Evolutionary conservation across 2,888 invertebrate species (phyloP).

Genomic region (Scrobipalpa costella): DNA sequence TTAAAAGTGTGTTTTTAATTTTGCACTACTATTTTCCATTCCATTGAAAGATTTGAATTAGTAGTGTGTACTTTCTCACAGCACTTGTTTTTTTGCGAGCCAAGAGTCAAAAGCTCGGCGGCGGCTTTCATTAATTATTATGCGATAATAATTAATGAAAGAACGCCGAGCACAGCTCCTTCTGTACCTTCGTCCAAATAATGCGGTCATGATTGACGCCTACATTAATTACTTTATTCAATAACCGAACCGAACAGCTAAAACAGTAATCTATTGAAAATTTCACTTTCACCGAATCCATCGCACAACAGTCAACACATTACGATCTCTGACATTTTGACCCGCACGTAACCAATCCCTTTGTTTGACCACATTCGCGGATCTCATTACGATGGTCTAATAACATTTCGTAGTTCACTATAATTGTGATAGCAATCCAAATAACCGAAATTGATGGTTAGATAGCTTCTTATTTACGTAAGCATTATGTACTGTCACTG

Average conservation of each 20-base stretch:
- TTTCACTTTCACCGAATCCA: constrained; percentile 67
- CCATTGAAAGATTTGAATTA: neutral
- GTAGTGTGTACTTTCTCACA: constrained; percentile 1
- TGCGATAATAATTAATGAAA: too few relatives aligned
- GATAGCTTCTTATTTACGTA: constrained; percentile 61
- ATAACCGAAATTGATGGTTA: constrained; percentile 62
- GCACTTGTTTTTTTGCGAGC: neutral
- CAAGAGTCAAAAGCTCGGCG: neutral
- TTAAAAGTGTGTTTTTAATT: too few relatives aligned
- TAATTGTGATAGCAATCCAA: constrained; percentile 48
- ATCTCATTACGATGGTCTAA: constrained; percentile 16
- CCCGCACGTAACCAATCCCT: constrained; percentile 20
- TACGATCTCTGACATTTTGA: constrained; percentile 14
- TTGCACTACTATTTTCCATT: too few relatives aligned
- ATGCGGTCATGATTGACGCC: constrained; percentile 63
- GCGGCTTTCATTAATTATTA: constrained; percentile 32
- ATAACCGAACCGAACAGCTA: constrained; percentile 58
- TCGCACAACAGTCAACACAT: constrained; percentile 5
- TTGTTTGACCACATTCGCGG: constrained; percentile 8
- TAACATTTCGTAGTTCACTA: constrained; percentile 10
- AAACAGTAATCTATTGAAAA: constrained; percentile 63
- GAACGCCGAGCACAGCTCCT: constrained; percentile 49
- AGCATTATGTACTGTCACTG: constrained; percentile 59
- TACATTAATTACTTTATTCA: constrained; percentile 68
- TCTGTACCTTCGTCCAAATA: constrained; percentile 45